A percentile compares a stretch with the other conserved stretches of the same genome.
These are phyloP conservation scores for Pharmacophagus antenor DNA, from an alignment of 2,888 invertebrate genomes.

Conservation along the genomic window DNA sequence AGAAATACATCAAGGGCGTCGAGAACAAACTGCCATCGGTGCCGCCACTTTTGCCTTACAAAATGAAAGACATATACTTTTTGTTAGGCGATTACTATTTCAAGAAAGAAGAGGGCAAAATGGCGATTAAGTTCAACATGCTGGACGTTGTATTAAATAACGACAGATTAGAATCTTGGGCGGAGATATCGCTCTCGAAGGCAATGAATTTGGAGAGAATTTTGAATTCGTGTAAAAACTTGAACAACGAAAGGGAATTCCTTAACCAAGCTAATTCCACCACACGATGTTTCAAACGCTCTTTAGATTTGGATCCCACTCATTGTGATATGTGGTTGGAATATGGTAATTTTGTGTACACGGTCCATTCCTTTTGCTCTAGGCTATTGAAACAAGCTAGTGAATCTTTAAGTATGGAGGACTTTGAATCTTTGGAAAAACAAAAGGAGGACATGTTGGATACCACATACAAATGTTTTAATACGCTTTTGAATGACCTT, in stretches of 20 bases:
- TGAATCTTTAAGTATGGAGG: constrained; percentile 87
- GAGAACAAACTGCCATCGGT: constrained; percentile 77
- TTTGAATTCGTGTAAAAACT: constrained; percentile 86
- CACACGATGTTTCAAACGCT: constrained; percentile 89
- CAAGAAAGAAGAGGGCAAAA: constrained; percentile 88
- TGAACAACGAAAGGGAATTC: constrained; percentile 82
- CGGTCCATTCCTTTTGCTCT: constrained; percentile 94
- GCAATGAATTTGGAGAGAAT: constrained; percentile 89
- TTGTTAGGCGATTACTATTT: constrained; percentile 96
- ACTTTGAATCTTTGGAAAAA: constrained; percentile 86
- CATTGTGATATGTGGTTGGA: constrained; percentile 93
- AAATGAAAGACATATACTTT: constrained; percentile 90
- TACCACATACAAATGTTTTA: constrained; percentile 89
- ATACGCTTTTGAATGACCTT: constrained; percentile 83
- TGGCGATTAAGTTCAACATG: constrained; percentile 90
- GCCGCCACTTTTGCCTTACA: constrained; percentile 78
- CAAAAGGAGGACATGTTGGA: constrained; percentile 90
- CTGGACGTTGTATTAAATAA: constrained; percentile 91
- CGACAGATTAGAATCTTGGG: constrained; percentile 94
- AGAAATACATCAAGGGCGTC: constrained; percentile 84
- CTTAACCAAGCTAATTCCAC: constrained; percentile 86
- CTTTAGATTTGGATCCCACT: constrained; percentile 87
- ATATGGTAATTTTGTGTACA: constrained; percentile 94
- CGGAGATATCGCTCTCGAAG: constrained; percentile 91
- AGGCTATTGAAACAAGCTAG: constrained; percentile 90